Evolutionary conservation across 2,797 vertebrate species (phyloP).

Genomic region (Carcharodon carcharias): DNA sequence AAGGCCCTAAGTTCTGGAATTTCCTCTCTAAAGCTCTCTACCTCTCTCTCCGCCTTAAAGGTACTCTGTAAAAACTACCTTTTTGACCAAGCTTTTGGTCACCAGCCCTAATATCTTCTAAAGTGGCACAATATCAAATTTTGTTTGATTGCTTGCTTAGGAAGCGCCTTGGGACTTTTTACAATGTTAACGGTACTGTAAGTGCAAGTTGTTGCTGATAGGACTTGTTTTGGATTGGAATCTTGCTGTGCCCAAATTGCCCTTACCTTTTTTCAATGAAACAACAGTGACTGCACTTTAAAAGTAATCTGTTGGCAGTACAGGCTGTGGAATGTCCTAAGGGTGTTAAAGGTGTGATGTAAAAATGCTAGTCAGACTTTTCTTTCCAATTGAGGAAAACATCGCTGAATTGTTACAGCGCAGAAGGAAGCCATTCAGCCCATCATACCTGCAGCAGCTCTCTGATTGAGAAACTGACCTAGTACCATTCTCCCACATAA

Average conservation of each 20-base stretch:
- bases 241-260: not conserved
- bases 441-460: too few relatives aligned
- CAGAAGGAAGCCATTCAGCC: too few relatives aligned
- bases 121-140: not conserved
- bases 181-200: not conserved
- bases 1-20: not conserved
- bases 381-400: not conserved
- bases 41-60: not conserved
- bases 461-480: too few relatives aligned
- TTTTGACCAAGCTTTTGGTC: not conserved
- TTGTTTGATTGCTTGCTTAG: not conserved
- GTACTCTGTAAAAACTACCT: fast-evolving
- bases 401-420: too few relatives aligned
- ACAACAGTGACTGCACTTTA: not conserved
- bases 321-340: not conserved
- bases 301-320: not conserved
- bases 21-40: too few relatives aligned
- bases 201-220: not conserved
- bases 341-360: not conserved
- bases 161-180: not conserved
- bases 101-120: not conserved
- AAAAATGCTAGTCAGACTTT: not conserved
- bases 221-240: not conserved
- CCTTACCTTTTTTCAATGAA: not conserved
- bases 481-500: too few relatives aligned